A percentile compares a stretch with the other conserved stretches of the same genome.
Evolutionary conservation across 2,113 vertebrate species (phyloP).

Genomic region (Megaceryle maxima): DNA sequence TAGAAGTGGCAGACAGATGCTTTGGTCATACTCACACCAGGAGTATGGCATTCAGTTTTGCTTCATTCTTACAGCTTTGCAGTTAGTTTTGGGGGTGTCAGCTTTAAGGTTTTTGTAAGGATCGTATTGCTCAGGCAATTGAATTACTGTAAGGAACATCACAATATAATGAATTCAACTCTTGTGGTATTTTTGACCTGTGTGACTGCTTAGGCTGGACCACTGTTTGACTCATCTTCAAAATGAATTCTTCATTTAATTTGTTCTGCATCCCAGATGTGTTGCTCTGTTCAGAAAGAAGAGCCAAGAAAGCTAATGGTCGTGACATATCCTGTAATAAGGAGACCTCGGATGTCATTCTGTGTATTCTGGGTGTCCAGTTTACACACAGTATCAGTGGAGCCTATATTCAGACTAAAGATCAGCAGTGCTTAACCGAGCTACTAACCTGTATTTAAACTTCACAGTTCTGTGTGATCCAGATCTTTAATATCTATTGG

Average conservation of each 20-base stretch:
- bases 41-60: accelerated
- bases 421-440: accelerated
- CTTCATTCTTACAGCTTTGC: neutral
- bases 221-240: neutral
- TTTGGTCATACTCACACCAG: neutral
- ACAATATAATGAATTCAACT: neutral
- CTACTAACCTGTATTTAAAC: neutral
- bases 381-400: neutral
- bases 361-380: neutral
- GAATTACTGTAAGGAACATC: neutral
- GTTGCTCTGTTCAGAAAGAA: neutral
- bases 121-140: neutral
- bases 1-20: neutral
- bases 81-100: neutral
- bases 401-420: neutral
- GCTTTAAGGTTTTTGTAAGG: neutral
- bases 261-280: neutral
- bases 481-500: neutral
- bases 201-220: neutral
- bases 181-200: neutral
- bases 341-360: neutral
- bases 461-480: neutral
- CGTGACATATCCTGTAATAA: neutral
- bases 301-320: neutral
- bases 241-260: neutral